Evolutionary conservation across 2,113 vertebrate genomes (phyloP), one percentile per base, ranked within the genome.

Genomic region (Brachyistius frenatus): DNA sequence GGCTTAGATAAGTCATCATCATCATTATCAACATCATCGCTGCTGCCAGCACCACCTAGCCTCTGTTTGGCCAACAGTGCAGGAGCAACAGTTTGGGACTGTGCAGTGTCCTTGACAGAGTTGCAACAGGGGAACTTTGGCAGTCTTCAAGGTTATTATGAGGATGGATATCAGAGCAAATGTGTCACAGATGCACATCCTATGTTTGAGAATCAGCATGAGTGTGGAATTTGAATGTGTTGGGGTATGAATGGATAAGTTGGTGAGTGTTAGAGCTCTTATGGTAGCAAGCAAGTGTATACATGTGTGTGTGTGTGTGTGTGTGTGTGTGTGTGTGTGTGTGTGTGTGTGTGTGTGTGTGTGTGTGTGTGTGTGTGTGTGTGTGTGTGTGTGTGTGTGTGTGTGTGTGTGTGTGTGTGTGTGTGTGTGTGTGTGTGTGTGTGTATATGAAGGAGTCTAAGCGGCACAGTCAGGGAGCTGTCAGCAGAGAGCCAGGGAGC

Each of bases 401-500:
- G 39, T 75, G 89, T n/a, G n/a, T n/a, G n/a, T n/a, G n/a, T n/a
- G n/a, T n/a, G n/a, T n/a, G n/a, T 68, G 61, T 49, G 66, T 58
- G 82, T 80, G 53, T 64, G 6, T 74, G 50, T 41, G 65, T 60
- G 32, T 65, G 5, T 63, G 30, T 80, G 46, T 66, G 80, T 57
- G 66, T 23, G 64, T 39, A 66, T 50, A 44, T 75, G 89, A 90
- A 79, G 85, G 80, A 85, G 87, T 89, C 73, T 91, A 92, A 92
- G 92, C 83, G 83, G 90, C 84, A 44, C 86, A 93, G 90, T 93
- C 88, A 89, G 91, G 86, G 84, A 91, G 88, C 90, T 93, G 92
- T 93, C 93, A 93, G 90, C 86, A 78, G 66, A 86, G 85, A 91
- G 86, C 87, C 88, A 82, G 81, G 85, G 86, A 87, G 90, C 87